Evolutionary conservation across 2,113 vertebrate species (phyloP), one percentile per base, ranked within the genome.

Genomic region (Labeo rohita): DNA sequence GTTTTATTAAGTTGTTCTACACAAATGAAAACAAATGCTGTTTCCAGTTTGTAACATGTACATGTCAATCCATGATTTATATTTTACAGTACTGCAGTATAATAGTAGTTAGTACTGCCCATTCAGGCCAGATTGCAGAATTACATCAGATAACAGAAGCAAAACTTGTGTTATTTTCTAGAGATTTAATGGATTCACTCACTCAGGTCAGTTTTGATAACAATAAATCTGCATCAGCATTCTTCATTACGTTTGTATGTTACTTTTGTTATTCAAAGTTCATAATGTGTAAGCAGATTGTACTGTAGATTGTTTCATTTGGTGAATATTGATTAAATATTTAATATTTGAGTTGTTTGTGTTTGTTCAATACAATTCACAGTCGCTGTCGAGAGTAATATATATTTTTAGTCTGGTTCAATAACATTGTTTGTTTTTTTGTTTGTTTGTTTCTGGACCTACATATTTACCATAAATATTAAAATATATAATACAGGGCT

Each of bases 131-230:
- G 16, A 66, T 52, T 54, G 50, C 28, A 54, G 15, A 36, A 77
- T 18, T 54, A 54, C 47, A 39, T 81, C 61, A 34, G 7, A 34
- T 1, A 66, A 34, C 1, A 66, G 12, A 45, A 80, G 9, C 23
- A 16, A 34, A 52, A 43, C 12, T 3, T 21, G 9, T 43, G 34
- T 8, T 36, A 15, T n/a, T 80, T 80, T 80, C 6, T 45, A 10
- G n/a, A 49, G 59, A 16, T 34, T 47, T 3, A 16, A 43, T 65
- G 12, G 12, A 66, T 80, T 81, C 56, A 66, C 59, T 49, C 23
- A 70, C 63, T 68, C 65, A 82, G 65, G 65, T 82, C 65, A 82
- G 9, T 66, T 66, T 82, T 82, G 13, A 65, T 66, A 81, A 3
- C 18, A 72, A 43, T 43, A 68, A 18, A 68, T 68, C 2, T 47